Percentiles rank a stretch among this genome's conserved stretches.
Evolutionary conservation across 2,797 vertebrate species (phyloP).

Genomic region (Sandelia bainsii): DNA sequence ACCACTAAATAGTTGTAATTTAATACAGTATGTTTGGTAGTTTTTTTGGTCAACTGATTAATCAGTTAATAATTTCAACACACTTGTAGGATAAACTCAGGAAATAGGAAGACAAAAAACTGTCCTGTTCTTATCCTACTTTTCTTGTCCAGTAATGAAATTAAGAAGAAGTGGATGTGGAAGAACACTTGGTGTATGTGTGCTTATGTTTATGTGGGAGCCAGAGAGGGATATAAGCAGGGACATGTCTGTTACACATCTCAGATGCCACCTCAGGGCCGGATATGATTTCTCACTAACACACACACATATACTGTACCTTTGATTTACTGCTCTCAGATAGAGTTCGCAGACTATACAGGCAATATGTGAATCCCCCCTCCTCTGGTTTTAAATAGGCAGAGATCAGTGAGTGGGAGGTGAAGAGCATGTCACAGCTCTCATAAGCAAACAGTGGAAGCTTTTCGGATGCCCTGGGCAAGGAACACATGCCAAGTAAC

Average conservation of each 20-base stretch:
- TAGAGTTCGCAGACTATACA: conserved; percentile 62
- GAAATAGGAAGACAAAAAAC: not conserved
- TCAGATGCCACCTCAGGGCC: conserved; percentile 64
- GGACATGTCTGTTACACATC: conserved; percentile 66
- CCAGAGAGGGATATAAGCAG: conserved; percentile 50
- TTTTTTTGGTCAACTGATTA: too few species aligned
- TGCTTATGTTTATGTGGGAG: conserved; percentile 33
- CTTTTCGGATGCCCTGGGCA: conserved; percentile 25
- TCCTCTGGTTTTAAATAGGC: conserved; percentile 31
- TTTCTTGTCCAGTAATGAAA: not conserved
- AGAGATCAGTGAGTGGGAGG: conserved; percentile 36
- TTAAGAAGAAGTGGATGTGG: not conserved
- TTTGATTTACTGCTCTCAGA: conserved; percentile 63
- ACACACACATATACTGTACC: conserved; percentile 17
- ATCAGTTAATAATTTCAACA: not conserved
- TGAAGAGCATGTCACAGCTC: conserved; percentile 46
- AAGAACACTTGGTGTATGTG: not conserved
- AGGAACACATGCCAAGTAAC: conserved; percentile 50
- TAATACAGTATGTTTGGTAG: not conserved
- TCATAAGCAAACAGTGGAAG: conserved; percentile 56
- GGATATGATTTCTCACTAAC: conserved; percentile 61
- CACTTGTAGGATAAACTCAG: too few species aligned
- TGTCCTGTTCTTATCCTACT: not conserved
- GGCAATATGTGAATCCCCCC: conserved; percentile 45
- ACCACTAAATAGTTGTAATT: not conserved